Evolutionary conservation across 2,113 vertebrate genomes (phyloP).

Genomic region (Macquaria australasica): DNA sequence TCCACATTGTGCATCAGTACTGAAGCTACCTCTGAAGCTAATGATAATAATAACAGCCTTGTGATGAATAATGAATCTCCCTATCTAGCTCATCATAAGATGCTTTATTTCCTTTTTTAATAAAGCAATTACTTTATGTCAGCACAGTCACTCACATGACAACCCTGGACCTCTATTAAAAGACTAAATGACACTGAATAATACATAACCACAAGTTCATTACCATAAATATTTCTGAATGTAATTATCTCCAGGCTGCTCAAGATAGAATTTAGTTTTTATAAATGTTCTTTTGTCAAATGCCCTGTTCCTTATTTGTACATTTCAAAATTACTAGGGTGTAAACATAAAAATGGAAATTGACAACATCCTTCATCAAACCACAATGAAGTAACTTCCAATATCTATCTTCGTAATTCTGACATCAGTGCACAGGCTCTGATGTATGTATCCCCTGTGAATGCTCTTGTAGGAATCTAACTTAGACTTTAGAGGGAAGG

Average conservation of each 20-base stretch:
- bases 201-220: slow-evolving; percentile 47
- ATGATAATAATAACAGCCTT: background rate
- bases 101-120: background rate
- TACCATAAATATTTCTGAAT: slow-evolving; percentile 49
- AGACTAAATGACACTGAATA: slow-evolving; percentile 51
- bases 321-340: slow-evolving; percentile 29
- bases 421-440: slow-evolving; percentile 5
- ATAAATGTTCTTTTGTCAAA: slow-evolving; percentile 30
- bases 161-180: slow-evolving; percentile 28
- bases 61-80: slow-evolving; percentile 32
- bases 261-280: slow-evolving; percentile 28
- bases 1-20: slow-evolving; percentile 3
- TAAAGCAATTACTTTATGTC: slow-evolving; percentile 43
- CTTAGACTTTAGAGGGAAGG: background rate
- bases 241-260: slow-evolving; percentile 59
- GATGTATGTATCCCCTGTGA: background rate
- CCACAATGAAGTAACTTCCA: background rate
- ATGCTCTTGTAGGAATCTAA: background rate
- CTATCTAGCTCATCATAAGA: slow-evolving; percentile 22
- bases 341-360: slow-evolving; percentile 48
- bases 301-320: slow-evolving; percentile 42
- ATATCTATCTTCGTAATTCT: background rate
- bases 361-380: slow-evolving; percentile 36
- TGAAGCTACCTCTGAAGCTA: background rate
- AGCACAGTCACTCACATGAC: slow-evolving; percentile 18